Conservation (phyloP, 2,888 invertebrate species). For the Cosmopolites sordidus region DNA sequence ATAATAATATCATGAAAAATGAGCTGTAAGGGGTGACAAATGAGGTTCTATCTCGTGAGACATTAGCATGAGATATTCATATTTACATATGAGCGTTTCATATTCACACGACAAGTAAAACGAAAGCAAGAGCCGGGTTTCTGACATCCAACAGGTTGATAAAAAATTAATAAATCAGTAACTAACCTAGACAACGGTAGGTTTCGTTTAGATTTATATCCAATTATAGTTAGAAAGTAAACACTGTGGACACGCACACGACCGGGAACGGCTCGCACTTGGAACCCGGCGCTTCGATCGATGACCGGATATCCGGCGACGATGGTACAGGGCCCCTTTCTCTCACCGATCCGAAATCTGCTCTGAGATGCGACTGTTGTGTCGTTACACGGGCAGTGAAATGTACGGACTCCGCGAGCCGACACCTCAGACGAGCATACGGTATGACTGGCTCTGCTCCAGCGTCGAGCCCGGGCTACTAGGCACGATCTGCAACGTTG, state of each 20-base stretch:
- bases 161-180: conserved; percentile 16
- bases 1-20: too few relatives aligned
- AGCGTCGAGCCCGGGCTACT: conserved; percentile 36
- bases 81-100: too few relatives aligned
- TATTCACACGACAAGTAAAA: too few relatives aligned
- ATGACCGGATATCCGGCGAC: not conserved
- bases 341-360: not conserved
- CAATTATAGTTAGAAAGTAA: conserved; percentile 5
- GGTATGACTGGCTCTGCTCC: conserved; percentile 16
- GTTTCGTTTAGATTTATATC: conserved; percentile 18
- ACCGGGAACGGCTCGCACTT: not conserved
- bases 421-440: not conserved
- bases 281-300: not conserved
- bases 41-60: too few relatives aligned
- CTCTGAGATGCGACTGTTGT: not conserved
- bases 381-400: not conserved
- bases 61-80: too few relatives aligned
- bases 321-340: not conserved
- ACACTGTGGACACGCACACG: conserved; percentile 11
- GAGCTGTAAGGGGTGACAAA: too few relatives aligned
- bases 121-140: too few relatives aligned
- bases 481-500: conserved; percentile 29
- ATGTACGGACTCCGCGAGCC: not conserved
- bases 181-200: conserved; percentile 26
- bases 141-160: conserved; percentile 19